phyloP scores from a whole-genome alignment of 2,113 vertebrate genomes.

The Tragelaphus scriptus region DNA sequence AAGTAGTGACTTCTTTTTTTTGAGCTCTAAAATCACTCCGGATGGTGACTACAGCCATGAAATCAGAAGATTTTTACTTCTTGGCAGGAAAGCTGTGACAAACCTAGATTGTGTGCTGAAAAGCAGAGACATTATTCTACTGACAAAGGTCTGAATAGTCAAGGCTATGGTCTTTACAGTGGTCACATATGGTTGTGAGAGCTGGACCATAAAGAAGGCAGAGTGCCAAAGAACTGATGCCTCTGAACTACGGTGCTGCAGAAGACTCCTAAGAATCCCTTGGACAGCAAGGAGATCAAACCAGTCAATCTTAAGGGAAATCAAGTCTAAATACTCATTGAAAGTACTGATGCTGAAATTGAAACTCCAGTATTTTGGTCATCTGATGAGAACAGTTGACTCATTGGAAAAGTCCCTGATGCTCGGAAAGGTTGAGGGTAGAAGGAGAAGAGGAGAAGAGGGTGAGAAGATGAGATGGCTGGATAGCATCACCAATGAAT shows the following conservation, averaged over 20 bases:
- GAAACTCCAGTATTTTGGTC: not conserved
- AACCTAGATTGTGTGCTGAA: not conserved
- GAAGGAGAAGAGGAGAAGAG: not conserved
- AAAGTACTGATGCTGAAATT: not conserved
- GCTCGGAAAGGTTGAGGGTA: not conserved
- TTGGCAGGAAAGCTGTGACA: not conserved
- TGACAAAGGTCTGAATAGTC: not conserved
- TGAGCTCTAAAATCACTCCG: accelerated
- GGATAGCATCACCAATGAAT: not conserved
- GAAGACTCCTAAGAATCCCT: not conserved
- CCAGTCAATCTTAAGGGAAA: not conserved
- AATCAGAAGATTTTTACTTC: not conserved
- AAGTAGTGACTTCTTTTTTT: not conserved
- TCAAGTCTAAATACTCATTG: not conserved
- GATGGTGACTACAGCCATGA: not conserved
- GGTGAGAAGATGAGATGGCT: not conserved
- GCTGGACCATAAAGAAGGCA: not conserved
- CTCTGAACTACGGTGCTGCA: not conserved
- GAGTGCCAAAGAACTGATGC: not conserved
- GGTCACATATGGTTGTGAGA: not conserved
- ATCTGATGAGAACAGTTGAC: not conserved
- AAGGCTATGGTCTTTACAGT: not conserved
- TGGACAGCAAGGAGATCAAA: not conserved
- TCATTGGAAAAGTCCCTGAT: not conserved
- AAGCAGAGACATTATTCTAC: not conserved